These are phyloP conservation scores for Chionomys nivalis DNA, from an alignment of 2,113 vertebrate species.

Conservation along the genomic window DNA sequence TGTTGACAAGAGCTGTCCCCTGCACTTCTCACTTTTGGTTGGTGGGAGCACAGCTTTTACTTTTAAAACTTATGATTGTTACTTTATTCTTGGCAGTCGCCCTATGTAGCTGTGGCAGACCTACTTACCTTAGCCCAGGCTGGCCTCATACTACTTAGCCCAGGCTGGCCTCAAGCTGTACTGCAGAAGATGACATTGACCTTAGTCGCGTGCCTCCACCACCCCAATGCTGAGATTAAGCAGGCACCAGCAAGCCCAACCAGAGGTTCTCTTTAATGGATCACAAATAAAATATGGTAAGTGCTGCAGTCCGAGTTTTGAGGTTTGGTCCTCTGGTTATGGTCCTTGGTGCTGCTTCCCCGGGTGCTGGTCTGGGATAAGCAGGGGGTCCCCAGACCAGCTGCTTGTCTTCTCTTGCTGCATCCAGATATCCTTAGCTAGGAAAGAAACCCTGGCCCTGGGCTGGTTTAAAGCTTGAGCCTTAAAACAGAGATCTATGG, in stretches of 20 bases:
- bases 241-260: too few relatives aligned
- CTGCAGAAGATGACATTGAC: background rate
- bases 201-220: background rate
- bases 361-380: background rate
- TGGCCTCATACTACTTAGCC: background rate
- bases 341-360: background rate
- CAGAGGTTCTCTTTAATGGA: background rate
- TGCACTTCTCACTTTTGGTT: background rate
- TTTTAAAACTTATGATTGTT: background rate
- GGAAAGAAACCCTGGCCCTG: background rate
- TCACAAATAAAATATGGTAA: constrained; percentile 10
- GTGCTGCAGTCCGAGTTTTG: background rate
- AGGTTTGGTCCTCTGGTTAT: background rate
- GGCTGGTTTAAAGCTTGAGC: background rate
- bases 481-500: background rate
- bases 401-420: background rate
- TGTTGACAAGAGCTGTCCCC: background rate
- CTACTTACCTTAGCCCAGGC: background rate
- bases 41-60: background rate
- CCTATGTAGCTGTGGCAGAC: background rate
- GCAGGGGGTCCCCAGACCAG: background rate
- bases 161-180: background rate
- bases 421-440: background rate
- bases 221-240: background rate
- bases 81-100: background rate